Evolutionary conservation across 2,888 invertebrate species (phyloP).

Genomic region (Homarus gammarus): DNA sequence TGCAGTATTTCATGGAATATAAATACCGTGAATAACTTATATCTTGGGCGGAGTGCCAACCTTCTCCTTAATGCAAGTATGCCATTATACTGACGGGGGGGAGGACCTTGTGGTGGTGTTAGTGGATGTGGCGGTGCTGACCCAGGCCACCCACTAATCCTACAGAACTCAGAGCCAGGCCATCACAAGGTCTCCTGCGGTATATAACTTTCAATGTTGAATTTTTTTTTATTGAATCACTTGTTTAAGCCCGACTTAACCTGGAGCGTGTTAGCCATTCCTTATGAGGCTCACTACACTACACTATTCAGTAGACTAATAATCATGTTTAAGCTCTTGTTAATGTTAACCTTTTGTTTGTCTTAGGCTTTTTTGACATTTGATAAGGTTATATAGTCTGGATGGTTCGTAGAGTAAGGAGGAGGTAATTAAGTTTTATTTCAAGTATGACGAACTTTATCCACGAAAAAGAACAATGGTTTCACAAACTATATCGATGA

Average conservation of each 20-base stretch:
- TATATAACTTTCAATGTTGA: not conserved
- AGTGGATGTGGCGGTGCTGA: too few relatives aligned
- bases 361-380: not conserved
- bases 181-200: not conserved
- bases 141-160: too few relatives aligned
- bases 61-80: conserved; percentile 33
- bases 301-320: not conserved
- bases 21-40: conserved; percentile 29
- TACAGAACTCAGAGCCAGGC: too few relatives aligned
- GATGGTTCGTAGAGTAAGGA: not conserved
- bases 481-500: conserved; percentile 2
- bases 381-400: not conserved
- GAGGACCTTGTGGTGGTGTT: too few relatives aligned
- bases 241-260: not conserved
- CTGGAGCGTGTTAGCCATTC: not conserved
- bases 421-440: conserved; percentile 2
- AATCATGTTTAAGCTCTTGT: conserved; percentile 11
- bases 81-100: not conserved
- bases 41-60: conserved; percentile 2
- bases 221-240: conserved; percentile 3
- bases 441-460: not conserved
- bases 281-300: not conserved
- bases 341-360: conserved; percentile 22
- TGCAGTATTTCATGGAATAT: conserved; percentile 39
- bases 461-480: conserved; percentile 6